These are phyloP conservation scores for Orthonevra nobilis DNA, from an alignment of 2,888 invertebrate genomes.

Conservation along the genomic window DNA sequence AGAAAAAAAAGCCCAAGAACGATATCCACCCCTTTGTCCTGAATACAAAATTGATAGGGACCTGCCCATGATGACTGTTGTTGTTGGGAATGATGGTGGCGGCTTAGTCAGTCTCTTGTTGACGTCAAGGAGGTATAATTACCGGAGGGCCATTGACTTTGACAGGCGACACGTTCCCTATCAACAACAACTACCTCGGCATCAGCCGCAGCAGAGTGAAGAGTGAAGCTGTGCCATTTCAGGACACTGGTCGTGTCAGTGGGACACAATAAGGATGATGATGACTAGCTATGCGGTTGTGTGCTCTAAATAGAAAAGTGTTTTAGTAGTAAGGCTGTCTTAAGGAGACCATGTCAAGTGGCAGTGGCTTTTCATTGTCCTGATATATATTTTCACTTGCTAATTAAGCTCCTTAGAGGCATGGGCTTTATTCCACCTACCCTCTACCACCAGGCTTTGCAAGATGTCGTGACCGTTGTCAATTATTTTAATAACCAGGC, in stretches of 20 bases:
- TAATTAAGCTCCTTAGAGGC: slow-evolving; percentile 14
- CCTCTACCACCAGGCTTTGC: not conserved
- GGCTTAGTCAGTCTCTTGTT: slow-evolving; percentile 23
- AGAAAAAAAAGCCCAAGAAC: slow-evolving; percentile 1
- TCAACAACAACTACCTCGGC: too few species aligned
- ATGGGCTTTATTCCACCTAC: not conserved
- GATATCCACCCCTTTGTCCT: not conserved
- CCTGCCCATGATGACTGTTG: slow-evolving; percentile 17
- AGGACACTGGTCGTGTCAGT: slow-evolving; percentile 7
- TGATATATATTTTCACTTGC: slow-evolving; percentile 16
- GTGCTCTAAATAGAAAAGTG: slow-evolving; percentile 10
- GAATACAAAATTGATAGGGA: slow-evolving; percentile 23
- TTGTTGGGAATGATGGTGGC: too few species aligned
- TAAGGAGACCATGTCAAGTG: slow-evolving; percentile 15
- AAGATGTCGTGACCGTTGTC: slow-evolving; percentile 25
- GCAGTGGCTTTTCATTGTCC: slow-evolving; percentile 4
- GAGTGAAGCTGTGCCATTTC: slow-evolving; percentile 16
- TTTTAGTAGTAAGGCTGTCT: slow-evolving; percentile 25
- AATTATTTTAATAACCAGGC: slow-evolving; percentile 27
- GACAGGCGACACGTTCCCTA: too few species aligned
- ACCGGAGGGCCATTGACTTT: slow-evolving; percentile 43
- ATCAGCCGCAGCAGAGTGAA: not conserved
- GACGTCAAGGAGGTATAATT: slow-evolving; percentile 60
- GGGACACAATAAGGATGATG: not conserved
- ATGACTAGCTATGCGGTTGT: not conserved